These are phyloP conservation scores for Chrysocyon brachyurus DNA, from an alignment of 2,797 vertebrate genomes.

Conservation along the genomic window DNA sequence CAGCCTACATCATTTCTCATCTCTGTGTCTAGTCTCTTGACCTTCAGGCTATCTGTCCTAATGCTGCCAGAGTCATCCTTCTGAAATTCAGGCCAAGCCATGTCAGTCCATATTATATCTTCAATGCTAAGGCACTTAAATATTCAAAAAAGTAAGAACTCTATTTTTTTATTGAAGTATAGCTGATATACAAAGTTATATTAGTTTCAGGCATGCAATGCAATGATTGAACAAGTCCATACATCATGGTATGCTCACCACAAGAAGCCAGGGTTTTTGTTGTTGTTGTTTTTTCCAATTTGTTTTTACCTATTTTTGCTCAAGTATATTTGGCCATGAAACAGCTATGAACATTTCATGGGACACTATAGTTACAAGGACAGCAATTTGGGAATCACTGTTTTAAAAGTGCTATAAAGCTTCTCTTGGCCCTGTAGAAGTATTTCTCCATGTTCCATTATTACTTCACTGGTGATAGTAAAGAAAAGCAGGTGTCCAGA, in stretches of 20 bases:
- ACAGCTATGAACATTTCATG: neutral
- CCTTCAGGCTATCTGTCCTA: neutral
- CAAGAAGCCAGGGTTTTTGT: neutral
- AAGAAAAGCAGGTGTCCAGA: neutral
- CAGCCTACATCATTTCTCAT: neutral
- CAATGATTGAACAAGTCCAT: neutral
- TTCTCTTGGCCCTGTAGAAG: neutral
- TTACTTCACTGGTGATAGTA: neutral
- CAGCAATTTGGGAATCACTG: neutral
- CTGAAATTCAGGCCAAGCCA: neutral
- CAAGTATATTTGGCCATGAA: neutral
- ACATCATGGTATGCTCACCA: neutral
- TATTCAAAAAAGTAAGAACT: neutral
- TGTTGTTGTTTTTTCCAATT: no score
- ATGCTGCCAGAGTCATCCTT: neutral
- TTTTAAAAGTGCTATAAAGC: neutral
- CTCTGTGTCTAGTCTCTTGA: neutral
- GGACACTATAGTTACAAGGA: neutral
- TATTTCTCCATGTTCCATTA: neutral
- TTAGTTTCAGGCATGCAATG: neutral
- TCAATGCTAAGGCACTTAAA: neutral
- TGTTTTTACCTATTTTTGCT: neutral
- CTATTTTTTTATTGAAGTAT: neutral
- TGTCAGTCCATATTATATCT: neutral
- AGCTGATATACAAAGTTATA: neutral